Base-by-base conservation (phyloP, 2,888 invertebrate genomes). In the Octonoba sinensis region DNA sequence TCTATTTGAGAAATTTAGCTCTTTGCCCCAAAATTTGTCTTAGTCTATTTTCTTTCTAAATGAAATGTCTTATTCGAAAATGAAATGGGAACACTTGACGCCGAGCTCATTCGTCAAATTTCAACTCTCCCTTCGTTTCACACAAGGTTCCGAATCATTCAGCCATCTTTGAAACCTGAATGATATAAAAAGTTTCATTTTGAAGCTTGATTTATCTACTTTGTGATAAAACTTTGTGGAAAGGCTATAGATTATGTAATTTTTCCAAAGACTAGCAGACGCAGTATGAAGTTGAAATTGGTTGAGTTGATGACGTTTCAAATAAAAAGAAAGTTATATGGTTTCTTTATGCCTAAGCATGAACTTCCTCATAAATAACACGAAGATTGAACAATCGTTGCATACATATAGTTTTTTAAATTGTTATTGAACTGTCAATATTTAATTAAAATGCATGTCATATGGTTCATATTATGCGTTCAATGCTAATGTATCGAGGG, bases 1-100 rank as follows among this genome's bases (percentile, higher is more conserved):
- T 67, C 67, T 70, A 70, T 77, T 77, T 77, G 70, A 77, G 76
- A 75, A 75, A 75, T 67, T 75, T 75, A 60, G 75, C 67, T 75
- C 75, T 67, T 75, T 69, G 67, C 69, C 66, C 69, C 56, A 67
- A 59, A 75, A 75, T 75, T 75, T 60, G 47, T 62, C 64, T 69
- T 64, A 56, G 76, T 64, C 56, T 77, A 70, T 77, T 70, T 70
- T 70, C 62, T 64, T 77, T 77, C 70, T 77, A 77, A 77, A 77
- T 77, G 69, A 77, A 77, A 69, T 70, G 70, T 69, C 76, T 64
- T 77, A 77, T 77, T 77, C 62, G 69, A 70, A 69, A 75, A 75
- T 75, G 75, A 75, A 75, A 75, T 75, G 57, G 75, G 67, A 75
- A 59, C 76, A 62, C 69, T 77, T 77, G 76, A 70, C 70, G 69